phyloP scores from a whole-genome alignment of 1,140 invertebrate genomes.

The Nasonia giraulti region DNA sequence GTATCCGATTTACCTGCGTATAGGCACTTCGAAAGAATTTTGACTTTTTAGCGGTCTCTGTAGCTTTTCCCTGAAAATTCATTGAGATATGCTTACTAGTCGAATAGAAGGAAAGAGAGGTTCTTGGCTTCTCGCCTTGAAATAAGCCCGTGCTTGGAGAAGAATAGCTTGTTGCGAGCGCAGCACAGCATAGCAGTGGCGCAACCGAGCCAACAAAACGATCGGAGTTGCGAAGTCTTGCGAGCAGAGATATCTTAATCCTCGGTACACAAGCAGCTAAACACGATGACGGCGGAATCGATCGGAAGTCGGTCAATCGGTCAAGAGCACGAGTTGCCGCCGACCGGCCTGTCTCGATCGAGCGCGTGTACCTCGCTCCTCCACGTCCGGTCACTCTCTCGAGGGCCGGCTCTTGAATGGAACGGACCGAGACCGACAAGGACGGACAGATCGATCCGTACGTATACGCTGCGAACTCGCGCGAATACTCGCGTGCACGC shows the following conservation, averaged over 20 bases:
- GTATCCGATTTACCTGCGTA: too few relatives aligned
- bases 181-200: too few relatives aligned
- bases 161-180: too few relatives aligned
- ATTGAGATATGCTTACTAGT: too few relatives aligned
- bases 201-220: too few relatives aligned
- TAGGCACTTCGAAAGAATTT: too few relatives aligned
- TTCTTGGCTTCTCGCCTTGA: too few relatives aligned
- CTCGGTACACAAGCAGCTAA: not conserved
- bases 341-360: conserved; percentile 7
- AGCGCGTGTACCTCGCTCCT: not conserved
- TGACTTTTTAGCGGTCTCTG: too few relatives aligned
- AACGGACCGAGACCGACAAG: conserved; percentile 2
- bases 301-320: conserved; percentile 52
- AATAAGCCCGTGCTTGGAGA: too few relatives aligned
- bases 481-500: not conserved
- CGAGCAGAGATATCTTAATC: not conserved
- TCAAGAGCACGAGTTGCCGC: conserved; percentile 36
- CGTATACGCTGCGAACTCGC: not conserved
- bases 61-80: too few relatives aligned
- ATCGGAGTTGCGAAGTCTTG: not conserved
- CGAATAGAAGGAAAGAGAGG: too few relatives aligned
- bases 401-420: conserved; percentile 25
- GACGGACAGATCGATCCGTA: not conserved
- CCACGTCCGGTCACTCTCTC: conserved; percentile 27
- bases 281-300: conserved; percentile 23